A percentile compares a stretch with the other conserved stretches of the same genome.
Conservation (phyloP, 2,888 invertebrate genomes). For the Bombylius major region DNA sequence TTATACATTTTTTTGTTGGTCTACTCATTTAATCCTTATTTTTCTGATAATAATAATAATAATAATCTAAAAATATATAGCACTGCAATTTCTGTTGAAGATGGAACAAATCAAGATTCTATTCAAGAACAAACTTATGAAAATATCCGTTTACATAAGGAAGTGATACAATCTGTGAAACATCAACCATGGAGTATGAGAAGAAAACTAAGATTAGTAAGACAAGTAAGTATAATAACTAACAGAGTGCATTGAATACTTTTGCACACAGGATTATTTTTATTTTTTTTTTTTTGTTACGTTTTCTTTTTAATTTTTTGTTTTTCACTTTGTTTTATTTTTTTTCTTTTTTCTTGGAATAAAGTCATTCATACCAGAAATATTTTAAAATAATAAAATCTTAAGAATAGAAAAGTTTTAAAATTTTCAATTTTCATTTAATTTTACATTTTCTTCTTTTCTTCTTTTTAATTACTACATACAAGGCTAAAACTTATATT, state of each 20-base stretch:
- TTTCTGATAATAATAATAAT: no score
- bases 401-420: no score
- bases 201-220: conserved; percentile 67
- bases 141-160: conserved; percentile 81
- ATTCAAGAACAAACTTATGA: conserved; percentile 82
- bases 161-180: conserved; percentile 75
- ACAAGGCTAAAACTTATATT: conserved; percentile 70
- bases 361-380: background rate
- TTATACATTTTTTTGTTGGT: background rate
- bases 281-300: no score
- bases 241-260: background rate
- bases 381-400: no score
- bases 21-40: no score
- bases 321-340: background rate
- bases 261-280: no score
- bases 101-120: conserved; percentile 46
- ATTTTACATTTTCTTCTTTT: conserved; percentile 8
- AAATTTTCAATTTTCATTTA: background rate
- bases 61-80: conserved; percentile 30
- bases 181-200: conserved; percentile 74
- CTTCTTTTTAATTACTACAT: background rate
- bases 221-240: conserved; percentile 40
- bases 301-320: no score
- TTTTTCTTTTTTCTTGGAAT: background rate
- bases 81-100: conserved; percentile 67